Evolutionary conservation across 2,888 invertebrate genomes (phyloP).

Genomic region (Escarpia spicata): DNA sequence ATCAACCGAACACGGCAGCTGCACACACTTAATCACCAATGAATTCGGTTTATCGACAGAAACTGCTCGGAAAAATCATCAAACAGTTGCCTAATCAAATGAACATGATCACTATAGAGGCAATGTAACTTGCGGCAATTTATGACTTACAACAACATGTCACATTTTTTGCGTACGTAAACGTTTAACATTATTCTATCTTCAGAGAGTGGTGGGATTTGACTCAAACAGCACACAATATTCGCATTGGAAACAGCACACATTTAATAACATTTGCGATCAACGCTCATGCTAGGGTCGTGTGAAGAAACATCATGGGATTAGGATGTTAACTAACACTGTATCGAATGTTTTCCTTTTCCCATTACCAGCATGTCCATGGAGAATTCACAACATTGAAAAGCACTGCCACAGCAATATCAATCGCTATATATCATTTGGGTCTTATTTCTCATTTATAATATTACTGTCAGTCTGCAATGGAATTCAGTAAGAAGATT

Average conservation of each 20-base stretch:
- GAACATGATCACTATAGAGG: neutral
- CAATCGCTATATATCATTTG: neutral
- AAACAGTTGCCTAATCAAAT: conserved; percentile 6
- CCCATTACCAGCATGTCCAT: neutral
- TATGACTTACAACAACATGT: neutral
- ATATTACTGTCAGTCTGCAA: neutral
- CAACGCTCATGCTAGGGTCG: neutral
- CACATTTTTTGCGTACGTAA: neutral
- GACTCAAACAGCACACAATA: neutral
- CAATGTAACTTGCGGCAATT: neutral
- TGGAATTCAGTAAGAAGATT: neutral
- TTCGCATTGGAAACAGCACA: neutral
- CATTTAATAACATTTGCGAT: neutral
- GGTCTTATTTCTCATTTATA: neutral
- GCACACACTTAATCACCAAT: neutral
- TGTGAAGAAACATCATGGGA: neutral
- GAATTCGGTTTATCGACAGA: neutral
- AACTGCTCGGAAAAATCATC: neutral
- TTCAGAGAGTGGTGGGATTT: neutral
- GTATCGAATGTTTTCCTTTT: neutral
- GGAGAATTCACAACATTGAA: neutral
- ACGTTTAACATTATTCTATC: neutral
- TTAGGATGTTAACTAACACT: neutral
- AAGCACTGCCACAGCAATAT: neutral
- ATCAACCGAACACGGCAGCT: neutral